Conservation (phyloP, 2,797 vertebrate species). For the Fistularia tabacaria region DNA sequence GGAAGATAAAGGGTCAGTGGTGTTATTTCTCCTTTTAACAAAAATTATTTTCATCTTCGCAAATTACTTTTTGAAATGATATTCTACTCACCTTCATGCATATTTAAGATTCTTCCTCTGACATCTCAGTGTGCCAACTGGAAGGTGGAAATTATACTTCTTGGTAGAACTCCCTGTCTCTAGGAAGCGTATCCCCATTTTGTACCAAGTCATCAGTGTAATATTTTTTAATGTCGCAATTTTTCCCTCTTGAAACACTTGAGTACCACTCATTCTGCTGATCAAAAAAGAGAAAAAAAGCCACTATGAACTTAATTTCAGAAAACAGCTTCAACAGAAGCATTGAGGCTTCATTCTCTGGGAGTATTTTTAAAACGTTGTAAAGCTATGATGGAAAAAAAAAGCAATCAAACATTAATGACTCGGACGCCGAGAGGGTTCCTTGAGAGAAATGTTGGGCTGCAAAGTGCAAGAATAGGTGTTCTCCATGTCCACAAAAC, state of each 20-base stretch:
- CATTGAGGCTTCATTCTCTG: no score
- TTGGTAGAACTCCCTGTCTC: slow-evolving; percentile 25
- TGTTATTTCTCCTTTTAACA: slow-evolving; percentile 7
- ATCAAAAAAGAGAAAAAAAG: background rate
- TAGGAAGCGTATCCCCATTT: no score
- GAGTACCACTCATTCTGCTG: slow-evolving; percentile 14
- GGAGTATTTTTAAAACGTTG: no score
- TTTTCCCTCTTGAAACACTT: slow-evolving; percentile 19
- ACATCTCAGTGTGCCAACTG: slow-evolving; percentile 3
- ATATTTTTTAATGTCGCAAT: no score
- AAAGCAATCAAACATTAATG: slow-evolving; percentile 10
- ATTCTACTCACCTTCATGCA: slow-evolving; percentile 23
- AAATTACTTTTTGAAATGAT: slow-evolving; percentile 20
- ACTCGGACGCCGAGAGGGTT: slow-evolving; percentile 1
- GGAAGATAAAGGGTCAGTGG: slow-evolving; percentile 1
- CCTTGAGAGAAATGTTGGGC: slow-evolving; percentile 10
- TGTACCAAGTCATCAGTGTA: no score
- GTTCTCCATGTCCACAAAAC: background rate
- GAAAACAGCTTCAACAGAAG: slow-evolving; percentile 7
- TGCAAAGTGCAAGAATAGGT: background rate
- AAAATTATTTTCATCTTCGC: slow-evolving; percentile 21
- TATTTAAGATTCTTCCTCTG: slow-evolving; percentile 23
- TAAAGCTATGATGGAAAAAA: no score
- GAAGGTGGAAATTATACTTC: slow-evolving; percentile 4
- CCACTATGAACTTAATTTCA: slow-evolving; percentile 26